These are phyloP conservation scores for Cassiopea xamachana DNA, from an alignment of 30 jellyfish, hydroid and myxozoan genomes.

Conservation along the genomic window DNA sequence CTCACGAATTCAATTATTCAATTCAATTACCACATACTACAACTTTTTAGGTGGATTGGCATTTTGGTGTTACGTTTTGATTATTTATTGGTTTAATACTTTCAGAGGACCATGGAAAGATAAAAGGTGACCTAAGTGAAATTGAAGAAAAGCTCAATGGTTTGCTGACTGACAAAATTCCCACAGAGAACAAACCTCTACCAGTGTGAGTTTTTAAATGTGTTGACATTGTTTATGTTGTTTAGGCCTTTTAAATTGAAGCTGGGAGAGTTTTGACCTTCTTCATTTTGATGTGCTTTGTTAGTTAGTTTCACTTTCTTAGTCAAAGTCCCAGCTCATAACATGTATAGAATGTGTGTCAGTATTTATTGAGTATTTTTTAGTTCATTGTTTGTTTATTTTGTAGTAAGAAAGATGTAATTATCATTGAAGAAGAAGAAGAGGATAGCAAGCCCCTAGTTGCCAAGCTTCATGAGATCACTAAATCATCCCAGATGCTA, in stretches of 20 bases:
- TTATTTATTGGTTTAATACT: background rate
- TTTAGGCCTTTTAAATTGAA: background rate
- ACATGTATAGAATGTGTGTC: too few species aligned
- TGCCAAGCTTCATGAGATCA: constrained; percentile 54
- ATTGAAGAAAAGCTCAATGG: constrained; percentile 50
- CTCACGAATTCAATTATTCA: too few species aligned
- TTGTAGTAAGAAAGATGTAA: constrained; percentile 57
- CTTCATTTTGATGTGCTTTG: background rate
- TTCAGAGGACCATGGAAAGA: constrained; percentile 59
- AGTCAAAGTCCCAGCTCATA: too few species aligned
- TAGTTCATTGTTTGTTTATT: background rate
- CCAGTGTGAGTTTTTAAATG: constrained; percentile 32
- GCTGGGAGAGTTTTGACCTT: background rate
- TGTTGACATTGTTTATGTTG: background rate
- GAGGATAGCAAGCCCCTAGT: constrained; percentile 62
- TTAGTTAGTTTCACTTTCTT: too few species aligned
- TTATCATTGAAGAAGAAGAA: constrained; percentile 72
- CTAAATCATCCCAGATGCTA: constrained; percentile 17
- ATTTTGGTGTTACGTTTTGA: background rate
- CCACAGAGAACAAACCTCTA: constrained; percentile 33
- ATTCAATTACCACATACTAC: too few species aligned
- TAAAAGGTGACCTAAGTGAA: constrained; percentile 46
- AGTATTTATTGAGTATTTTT: too few species aligned
- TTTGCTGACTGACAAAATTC: constrained; percentile 35
- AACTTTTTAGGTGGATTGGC: background rate